phyloP scores from a whole-genome alignment of 2,888 invertebrate species.

The Cenopis cana region DNA sequence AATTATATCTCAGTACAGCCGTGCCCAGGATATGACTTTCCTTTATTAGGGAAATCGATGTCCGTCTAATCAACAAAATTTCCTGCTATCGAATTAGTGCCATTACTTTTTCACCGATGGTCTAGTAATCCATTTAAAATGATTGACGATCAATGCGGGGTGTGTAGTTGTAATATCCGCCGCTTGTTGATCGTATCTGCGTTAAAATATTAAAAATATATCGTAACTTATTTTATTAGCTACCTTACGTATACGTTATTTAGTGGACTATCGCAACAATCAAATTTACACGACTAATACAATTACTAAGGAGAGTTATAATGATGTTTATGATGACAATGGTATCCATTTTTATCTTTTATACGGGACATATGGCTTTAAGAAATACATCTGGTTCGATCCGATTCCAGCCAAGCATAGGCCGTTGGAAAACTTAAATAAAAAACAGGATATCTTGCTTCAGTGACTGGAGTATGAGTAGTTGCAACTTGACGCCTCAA shows the following conservation, averaged over 20 bases:
- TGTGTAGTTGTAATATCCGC: conserved; percentile 33
- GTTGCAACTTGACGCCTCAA: conserved; percentile 1
- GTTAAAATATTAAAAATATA: conserved; percentile 19
- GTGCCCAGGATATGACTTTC: conserved; percentile 33
- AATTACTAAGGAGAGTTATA: not conserved
- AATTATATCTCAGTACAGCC: conserved; percentile 17
- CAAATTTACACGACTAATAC: not conserved
- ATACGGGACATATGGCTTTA: no score
- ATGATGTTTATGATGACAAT: no score
- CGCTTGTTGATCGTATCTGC: conserved; percentile 9
- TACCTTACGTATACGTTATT: no score
- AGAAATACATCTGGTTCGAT: no score
- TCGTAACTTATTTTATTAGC: not conserved
- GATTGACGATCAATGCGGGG: conserved; percentile 33
- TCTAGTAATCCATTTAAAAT: conserved; percentile 29
- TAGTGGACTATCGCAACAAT: not conserved
- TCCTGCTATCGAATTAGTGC: conserved; percentile 10
- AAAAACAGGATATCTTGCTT: not conserved
- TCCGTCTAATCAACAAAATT: conserved; percentile 1
- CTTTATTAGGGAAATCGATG: conserved; percentile 28
- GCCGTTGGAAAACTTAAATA: no score
- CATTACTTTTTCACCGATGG: conserved; percentile 19
- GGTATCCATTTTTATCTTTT: no score
- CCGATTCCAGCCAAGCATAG: no score
- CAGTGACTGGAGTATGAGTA: not conserved